phyloP scores from a whole-genome alignment of 2,888 invertebrate genomes.

The Pantelozetes paolii region DNA sequence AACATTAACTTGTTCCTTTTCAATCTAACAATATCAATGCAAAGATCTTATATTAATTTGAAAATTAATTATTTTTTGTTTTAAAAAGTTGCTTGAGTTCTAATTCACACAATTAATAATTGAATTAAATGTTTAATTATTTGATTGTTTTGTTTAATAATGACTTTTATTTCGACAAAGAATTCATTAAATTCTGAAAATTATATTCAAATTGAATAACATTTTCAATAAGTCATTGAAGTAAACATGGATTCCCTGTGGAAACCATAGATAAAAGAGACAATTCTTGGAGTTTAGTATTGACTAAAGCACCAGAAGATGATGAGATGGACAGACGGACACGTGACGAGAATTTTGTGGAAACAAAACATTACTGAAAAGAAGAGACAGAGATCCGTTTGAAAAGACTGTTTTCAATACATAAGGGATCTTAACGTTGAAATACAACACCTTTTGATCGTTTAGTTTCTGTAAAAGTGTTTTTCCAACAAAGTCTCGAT shows the following conservation, averaged over 20 bases:
- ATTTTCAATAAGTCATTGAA: neutral
- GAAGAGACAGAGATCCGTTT: neutral
- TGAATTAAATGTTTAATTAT: too few relatives aligned
- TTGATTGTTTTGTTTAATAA: neutral
- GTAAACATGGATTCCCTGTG: neutral
- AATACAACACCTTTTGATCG: constrained; percentile 31
- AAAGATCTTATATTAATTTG: too few relatives aligned
- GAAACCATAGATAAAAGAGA: neutral
- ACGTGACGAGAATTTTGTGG: constrained; percentile 22
- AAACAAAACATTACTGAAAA: neutral
- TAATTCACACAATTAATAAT: too few relatives aligned
- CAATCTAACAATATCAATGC: too few relatives aligned
- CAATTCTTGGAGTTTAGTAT: constrained; percentile 6
- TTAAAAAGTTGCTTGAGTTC: too few relatives aligned
- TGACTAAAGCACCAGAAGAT: neutral
- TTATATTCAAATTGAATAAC: neutral
- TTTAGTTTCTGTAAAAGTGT: constrained; percentile 26
- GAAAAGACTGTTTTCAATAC: constrained; percentile 19
- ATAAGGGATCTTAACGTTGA: constrained; percentile 6
- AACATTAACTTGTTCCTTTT: too few relatives aligned
- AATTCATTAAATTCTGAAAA: neutral
- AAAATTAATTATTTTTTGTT: too few relatives aligned
- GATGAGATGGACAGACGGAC: constrained; percentile 21
- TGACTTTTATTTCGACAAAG: neutral
- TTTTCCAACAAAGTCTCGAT: constrained; percentile 23